Evolutionary conservation across 2,113 vertebrate genomes (phyloP), one percentile per base, ranked within the genome.

Genomic region (Pampusana beccarii): DNA sequence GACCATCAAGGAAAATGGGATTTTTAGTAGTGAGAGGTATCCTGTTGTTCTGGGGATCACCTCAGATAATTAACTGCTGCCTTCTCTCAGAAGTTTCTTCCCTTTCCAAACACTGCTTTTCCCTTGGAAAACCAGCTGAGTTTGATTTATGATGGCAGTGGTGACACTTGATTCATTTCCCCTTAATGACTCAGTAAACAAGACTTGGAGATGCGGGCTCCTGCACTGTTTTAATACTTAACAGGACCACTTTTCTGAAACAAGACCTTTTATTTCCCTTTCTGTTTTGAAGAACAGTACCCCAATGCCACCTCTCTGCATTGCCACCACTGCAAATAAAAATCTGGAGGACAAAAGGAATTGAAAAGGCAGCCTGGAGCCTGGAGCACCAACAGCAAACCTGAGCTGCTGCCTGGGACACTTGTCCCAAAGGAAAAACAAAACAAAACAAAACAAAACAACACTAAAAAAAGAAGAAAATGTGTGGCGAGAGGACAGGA

Each of bases 31-130:
- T 26, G 42, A 88, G 64, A 90, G 15, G 81, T n/a, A 57, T 93
- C 92, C 78, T 42, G 69, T 61, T 64, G 77, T 80, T 94, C 74
- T 61, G n/a, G 26, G 46, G 40, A 88, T 87, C 74, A 67, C 64
- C 86, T 93, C 85, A 77, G 73, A 72, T 92, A 91, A 95, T 93
- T 91, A 95, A 94, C 42, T 62, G 57, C 46, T 72, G 65, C 71
- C 36, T 4, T 28, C 69, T 92, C 74, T 79, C 57, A 83, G 56
- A 92, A 75, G 70, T 64, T 69, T 81, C 73, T 57, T 31, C 50
- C 29, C 46, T 80, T 80, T 85, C 67, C 91, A 95, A 92, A 81
- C 79, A 75, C 33, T n/a, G 29, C 64, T 58, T 69, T 71, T 24
- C 25, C 42, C 72, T 44, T 25, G 17, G 65, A 91, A 93, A 95